These are phyloP conservation scores for Acholoe squamosa DNA, from an alignment of 2,888 invertebrate species.

Conservation along the genomic window DNA sequence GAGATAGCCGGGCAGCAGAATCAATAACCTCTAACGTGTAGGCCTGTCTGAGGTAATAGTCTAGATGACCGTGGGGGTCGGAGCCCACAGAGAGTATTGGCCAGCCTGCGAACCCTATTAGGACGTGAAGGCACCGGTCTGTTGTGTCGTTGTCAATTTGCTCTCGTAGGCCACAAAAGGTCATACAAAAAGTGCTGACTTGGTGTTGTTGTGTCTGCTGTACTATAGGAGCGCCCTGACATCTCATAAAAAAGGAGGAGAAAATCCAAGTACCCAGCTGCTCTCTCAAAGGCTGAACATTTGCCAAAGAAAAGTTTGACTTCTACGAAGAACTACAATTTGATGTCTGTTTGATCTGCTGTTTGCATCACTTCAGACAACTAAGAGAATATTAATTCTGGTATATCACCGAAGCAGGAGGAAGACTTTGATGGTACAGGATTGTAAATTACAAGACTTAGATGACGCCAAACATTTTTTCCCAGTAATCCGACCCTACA, in stretches of 20 bases:
- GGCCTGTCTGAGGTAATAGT: slow-evolving; percentile 4
- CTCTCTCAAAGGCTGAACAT: no score
- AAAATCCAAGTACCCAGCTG: no score
- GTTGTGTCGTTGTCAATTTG: slow-evolving; percentile 29
- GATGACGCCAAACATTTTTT: no score
- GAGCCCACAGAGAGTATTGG: background rate
- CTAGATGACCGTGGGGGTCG: background rate
- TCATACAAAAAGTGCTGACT: slow-evolving; percentile 36
- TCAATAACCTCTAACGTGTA: background rate
- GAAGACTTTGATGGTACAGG: no score
- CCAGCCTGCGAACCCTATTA: background rate
- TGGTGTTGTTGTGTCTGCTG: slow-evolving; percentile 5
- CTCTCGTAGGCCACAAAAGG: background rate
- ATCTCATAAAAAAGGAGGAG: background rate
- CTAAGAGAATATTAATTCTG: no score
- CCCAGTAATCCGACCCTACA: no score
- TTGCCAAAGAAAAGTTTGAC: no score
- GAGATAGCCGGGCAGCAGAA: background rate
- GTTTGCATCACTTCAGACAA: no score
- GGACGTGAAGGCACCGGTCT: background rate
- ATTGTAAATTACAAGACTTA: no score
- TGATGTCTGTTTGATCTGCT: no score
- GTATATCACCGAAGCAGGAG: no score
- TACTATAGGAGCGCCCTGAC: background rate
- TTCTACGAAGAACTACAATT: no score